Conservation (phyloP, 2,888 invertebrate species). For the Cerceris rybyensis region DNA sequence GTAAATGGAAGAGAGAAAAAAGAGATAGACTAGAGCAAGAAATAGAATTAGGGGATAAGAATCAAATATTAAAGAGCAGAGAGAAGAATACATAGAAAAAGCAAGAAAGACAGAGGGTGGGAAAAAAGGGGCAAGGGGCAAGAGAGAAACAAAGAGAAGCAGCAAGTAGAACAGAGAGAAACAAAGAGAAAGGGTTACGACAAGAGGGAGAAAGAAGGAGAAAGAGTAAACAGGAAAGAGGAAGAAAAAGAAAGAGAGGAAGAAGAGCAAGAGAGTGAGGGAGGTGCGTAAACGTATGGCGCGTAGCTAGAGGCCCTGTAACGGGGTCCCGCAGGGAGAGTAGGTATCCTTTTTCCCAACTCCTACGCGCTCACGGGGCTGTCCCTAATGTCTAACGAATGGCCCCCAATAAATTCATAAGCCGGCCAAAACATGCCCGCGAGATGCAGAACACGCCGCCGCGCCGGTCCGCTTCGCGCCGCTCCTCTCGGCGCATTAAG, state of each 20-base stretch:
- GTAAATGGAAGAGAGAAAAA: constrained; percentile 1
- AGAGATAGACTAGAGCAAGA: constrained; percentile 12
- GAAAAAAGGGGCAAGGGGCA: constrained; percentile 7
- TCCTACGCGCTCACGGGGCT: constrained; percentile 71
- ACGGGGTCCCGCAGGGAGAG: constrained; percentile 70
- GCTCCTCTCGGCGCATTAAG: constrained; percentile 47
- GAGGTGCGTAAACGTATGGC: constrained; percentile 19
- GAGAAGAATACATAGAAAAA: too few species aligned
- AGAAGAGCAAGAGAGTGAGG: neutral
- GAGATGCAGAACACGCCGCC: constrained; percentile 75
- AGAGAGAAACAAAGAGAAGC: constrained; percentile 1
- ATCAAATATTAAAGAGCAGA: neutral
- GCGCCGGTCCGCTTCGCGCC: constrained; percentile 18
- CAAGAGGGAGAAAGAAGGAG: neutral
- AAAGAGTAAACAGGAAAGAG: constrained; percentile 9
- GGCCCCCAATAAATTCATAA: constrained; percentile 81
- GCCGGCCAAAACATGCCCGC: constrained; percentile 77
- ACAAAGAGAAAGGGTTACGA: constrained; percentile 7
- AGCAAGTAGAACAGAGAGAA: neutral
- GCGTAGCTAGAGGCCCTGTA: constrained; percentile 45
- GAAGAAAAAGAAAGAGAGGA: constrained; percentile 6
- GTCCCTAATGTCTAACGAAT: constrained; percentile 80
- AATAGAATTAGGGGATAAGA: neutral
- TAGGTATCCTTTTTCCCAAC: constrained; percentile 73
- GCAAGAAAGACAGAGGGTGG: constrained; percentile 4